A percentile compares a stretch with the other conserved stretches of the same genome.
These are phyloP conservation scores for Atherinosoma microstoma DNA, from an alignment of 2,797 vertebrate genomes.

Conservation along the genomic window DNA sequence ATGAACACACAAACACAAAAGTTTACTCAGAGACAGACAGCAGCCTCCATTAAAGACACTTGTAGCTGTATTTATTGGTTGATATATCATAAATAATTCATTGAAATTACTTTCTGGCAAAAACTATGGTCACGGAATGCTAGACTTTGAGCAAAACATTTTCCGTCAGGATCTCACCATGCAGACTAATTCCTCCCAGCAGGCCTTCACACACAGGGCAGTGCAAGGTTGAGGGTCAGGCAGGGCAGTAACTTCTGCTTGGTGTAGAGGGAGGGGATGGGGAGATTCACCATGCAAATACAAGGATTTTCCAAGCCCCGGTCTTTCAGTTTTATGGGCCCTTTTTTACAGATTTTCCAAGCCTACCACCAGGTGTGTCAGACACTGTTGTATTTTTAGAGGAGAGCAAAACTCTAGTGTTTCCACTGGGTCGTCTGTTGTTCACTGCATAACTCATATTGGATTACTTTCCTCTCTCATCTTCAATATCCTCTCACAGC, in stretches of 20 bases:
- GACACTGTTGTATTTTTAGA: slow-evolving; percentile 59
- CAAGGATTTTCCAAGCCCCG: slow-evolving; percentile 46
- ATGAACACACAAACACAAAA: slow-evolving; percentile 11
- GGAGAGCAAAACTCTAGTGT: slow-evolving; percentile 43
- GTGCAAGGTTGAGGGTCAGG: slow-evolving; percentile 29
- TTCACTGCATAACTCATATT: slow-evolving; percentile 26
- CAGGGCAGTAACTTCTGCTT: slow-evolving; percentile 27
- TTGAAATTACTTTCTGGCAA: neutral
- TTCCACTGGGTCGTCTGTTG: slow-evolving; percentile 59
- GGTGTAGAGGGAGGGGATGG: slow-evolving; percentile 11
- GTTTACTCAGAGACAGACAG: neutral
- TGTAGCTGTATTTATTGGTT: neutral
- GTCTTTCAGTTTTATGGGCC: slow-evolving; percentile 47
- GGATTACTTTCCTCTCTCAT: slow-evolving; percentile 53
- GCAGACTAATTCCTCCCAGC: slow-evolving; percentile 29
- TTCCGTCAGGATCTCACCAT: slow-evolving; percentile 10
- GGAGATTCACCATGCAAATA: slow-evolving; percentile 28
- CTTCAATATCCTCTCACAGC: slow-evolving; percentile 49
- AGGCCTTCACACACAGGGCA: slow-evolving; percentile 16
- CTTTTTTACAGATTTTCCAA: slow-evolving; percentile 68
- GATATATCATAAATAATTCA: neutral
- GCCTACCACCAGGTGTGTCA: slow-evolving; percentile 59
- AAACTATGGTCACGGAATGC: neutral
- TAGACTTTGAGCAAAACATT: neutral
- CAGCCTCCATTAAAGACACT: neutral